A percentile compares a stretch with the other conserved stretches of the same genome.
These are phyloP conservation scores for Nicator chloris DNA, from an alignment of 2,113 vertebrate genomes.

Conservation along the genomic window DNA sequence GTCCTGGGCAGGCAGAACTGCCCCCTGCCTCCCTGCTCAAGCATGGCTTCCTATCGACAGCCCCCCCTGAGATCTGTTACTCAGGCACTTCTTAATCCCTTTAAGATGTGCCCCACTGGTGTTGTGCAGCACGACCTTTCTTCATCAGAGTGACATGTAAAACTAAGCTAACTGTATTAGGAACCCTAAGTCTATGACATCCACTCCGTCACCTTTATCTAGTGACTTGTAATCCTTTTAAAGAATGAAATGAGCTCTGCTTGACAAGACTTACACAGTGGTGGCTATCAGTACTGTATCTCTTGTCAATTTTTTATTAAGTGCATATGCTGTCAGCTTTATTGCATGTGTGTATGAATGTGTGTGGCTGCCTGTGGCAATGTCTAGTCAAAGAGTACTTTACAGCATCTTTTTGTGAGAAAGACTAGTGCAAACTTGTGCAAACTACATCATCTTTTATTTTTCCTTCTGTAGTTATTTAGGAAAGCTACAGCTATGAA, in stretches of 20 bases:
- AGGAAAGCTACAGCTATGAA: background rate
- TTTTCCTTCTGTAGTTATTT: background rate
- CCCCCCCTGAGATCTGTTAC: background rate
- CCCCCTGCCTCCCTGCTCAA: background rate
- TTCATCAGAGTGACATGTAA: background rate
- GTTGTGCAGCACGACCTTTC: background rate
- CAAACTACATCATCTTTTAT: background rate
- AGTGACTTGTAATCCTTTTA: background rate
- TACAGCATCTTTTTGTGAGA: background rate
- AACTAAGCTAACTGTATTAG: background rate
- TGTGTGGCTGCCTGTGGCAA: background rate
- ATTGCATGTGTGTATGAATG: background rate
- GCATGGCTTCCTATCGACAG: background rate
- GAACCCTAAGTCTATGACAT: background rate
- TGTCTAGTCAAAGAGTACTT: background rate
- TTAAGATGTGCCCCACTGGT: background rate
- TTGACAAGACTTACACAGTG: background rate
- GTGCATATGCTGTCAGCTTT: background rate
- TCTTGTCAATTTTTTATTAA: background rate
- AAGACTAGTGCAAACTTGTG: background rate
- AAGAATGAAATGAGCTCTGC: background rate
- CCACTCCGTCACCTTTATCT: background rate
- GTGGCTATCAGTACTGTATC: background rate
- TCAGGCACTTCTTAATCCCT: background rate
- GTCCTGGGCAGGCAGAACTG: background rate